Percentiles rank a stretch among this genome's conserved stretches.
Conservation (phyloP, 2,888 invertebrate species). For the Synergus itoensis region DNA sequence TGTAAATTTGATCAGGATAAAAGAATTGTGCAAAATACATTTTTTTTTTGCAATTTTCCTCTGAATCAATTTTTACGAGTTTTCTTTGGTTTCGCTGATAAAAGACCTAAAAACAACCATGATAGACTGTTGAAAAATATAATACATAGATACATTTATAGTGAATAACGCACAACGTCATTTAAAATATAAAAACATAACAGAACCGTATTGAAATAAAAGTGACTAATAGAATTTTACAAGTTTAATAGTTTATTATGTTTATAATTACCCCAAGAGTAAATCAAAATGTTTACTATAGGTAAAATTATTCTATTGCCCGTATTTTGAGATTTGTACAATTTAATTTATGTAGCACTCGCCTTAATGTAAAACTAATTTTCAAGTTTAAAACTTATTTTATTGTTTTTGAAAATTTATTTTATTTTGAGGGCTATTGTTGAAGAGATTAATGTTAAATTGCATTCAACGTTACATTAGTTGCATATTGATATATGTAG, state of each 20-base stretch:
- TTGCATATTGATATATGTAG: no score
- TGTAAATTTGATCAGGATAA: conserved; percentile 1
- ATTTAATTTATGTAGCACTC: not conserved
- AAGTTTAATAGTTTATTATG: conserved; percentile 27
- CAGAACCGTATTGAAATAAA: conserved; percentile 18
- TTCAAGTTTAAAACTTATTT: not conserved
- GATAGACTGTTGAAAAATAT: conserved; percentile 34
- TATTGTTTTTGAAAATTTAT: not conserved
- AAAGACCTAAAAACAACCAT: conserved; percentile 26
- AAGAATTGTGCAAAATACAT: not conserved
- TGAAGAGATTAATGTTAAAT: not conserved
- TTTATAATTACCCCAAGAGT: conserved; percentile 14
- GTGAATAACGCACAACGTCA: conserved; percentile 19
- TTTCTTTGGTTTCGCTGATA: not conserved
- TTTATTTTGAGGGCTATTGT: not conserved
- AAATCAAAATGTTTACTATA: conserved; percentile 11
- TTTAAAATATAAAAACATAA: not conserved
- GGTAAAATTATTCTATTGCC: not conserved
- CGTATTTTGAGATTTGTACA: not conserved
- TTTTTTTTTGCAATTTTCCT: not conserved
- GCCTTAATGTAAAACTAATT: no score
- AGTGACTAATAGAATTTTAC: not conserved
- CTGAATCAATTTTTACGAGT: not conserved
- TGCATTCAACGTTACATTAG: not conserved
- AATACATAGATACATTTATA: not conserved